phyloP scores from a whole-genome alignment of 2,888 invertebrate species.

The Arctia plantaginis region DNA sequence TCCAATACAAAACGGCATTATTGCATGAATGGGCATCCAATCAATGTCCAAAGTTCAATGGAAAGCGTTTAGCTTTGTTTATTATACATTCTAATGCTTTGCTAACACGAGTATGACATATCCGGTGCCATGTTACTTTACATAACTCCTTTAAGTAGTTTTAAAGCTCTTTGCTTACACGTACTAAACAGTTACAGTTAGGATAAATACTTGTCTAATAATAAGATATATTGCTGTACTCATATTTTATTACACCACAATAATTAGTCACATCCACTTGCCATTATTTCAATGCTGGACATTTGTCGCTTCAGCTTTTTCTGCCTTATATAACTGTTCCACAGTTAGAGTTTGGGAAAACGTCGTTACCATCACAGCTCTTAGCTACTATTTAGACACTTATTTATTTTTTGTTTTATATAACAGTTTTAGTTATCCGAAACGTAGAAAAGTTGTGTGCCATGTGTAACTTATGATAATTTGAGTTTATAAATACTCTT shows the following conservation, averaged over 20 bases:
- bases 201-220: neutral
- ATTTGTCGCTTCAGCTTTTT: neutral
- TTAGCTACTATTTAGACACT: neutral
- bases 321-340: neutral
- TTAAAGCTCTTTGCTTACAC: neutral
- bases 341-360: neutral
- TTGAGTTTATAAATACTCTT: neutral
- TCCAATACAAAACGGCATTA: slow-evolving; percentile 33
- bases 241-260: neutral
- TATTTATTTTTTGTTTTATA: neutral
- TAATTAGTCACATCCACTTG: neutral
- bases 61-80: slow-evolving; percentile 34
- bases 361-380: neutral
- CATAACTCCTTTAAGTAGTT: slow-evolving; percentile 7
- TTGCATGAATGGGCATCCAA: slow-evolving; percentile 50
- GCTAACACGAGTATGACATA: slow-evolving; percentile 5
- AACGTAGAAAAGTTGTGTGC: neutral
- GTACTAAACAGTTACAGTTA: neutral
- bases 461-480: neutral
- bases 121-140: slow-evolving; percentile 7
- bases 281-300: neutral
- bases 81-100: slow-evolving; percentile 18
- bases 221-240: neutral
- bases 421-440: neutral
- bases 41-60: slow-evolving; percentile 48